Evolutionary conservation across 1,140 invertebrate genomes (phyloP).

Genomic region (Chrysomallon squamiferum): DNA sequence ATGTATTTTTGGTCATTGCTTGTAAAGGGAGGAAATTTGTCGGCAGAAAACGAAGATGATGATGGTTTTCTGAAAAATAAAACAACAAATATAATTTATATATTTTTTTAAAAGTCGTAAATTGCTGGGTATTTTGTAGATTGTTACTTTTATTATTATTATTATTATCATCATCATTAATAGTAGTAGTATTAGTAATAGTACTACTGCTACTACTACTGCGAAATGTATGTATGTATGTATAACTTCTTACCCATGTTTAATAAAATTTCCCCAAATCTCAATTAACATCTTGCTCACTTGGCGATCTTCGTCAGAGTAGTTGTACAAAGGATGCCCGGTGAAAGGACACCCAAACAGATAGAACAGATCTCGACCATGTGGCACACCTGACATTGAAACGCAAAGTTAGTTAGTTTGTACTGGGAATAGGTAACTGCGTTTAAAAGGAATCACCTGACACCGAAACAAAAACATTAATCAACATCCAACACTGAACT

Average conservation of each 20-base stretch:
- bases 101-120: not conserved
- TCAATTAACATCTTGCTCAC: slow-evolving; percentile 62
- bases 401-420: not conserved
- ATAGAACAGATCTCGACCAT: slow-evolving; percentile 45
- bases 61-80: not conserved
- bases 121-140: not conserved
- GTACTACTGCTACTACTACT: not conserved
- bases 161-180: not conserved
- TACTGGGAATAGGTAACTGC: not conserved
- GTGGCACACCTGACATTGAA: slow-evolving; percentile 34
- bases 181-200: not conserved
- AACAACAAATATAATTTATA: not conserved
- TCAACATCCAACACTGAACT: no score
- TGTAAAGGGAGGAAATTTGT: not conserved
- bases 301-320: slow-evolving; percentile 55
- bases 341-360: slow-evolving; percentile 39
- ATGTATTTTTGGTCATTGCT: not conserved
- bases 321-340: slow-evolving; percentile 24
- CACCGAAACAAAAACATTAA: no score
- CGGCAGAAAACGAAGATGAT: not conserved
- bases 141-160: not conserved
- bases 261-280: slow-evolving; percentile 62
- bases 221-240: no score
- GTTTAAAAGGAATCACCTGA: no score
- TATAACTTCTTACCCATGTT: slow-evolving; percentile 64